phyloP scores from a whole-genome alignment of 2,797 vertebrate genomes.

The Bryconaethiops microstoma region DNA sequence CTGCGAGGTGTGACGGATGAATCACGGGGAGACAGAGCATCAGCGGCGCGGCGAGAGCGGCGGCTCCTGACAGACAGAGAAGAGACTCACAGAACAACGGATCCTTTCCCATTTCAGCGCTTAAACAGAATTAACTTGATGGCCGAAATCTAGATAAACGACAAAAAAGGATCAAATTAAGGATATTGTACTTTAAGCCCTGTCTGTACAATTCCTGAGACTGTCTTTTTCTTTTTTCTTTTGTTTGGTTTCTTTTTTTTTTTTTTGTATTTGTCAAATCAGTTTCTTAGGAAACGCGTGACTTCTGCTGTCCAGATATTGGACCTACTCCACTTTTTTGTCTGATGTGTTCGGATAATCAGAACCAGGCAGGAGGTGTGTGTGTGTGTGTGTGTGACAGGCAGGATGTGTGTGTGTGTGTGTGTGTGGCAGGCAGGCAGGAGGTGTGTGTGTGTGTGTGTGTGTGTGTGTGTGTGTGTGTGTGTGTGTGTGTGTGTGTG shows the following conservation, averaged over 20 bases:
- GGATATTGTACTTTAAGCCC: slow-evolving; percentile 54
- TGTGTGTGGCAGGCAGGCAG: not conserved
- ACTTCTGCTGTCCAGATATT: slow-evolving; percentile 87
- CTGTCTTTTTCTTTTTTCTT: slow-evolving; percentile 59
- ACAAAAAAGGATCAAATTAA: slow-evolving; percentile 32
- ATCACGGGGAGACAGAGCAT: slow-evolving; percentile 30
- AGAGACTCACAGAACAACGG: not conserved
- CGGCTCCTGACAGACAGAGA: slow-evolving; percentile 2
- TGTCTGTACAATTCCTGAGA: slow-evolving; percentile 84
- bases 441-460: no score
- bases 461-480: no score
- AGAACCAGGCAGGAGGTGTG: slow-evolving; percentile 56
- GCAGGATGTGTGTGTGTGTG: not conserved
- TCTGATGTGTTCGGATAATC: slow-evolving; percentile 50
- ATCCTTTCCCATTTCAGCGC: slow-evolving; percentile 7
- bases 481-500: slow-evolving; percentile 8
- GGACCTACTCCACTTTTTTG: slow-evolving; percentile 83
- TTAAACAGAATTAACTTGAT: slow-evolving; percentile 16
- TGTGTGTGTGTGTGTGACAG: slow-evolving; percentile 17
- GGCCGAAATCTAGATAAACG: not conserved
- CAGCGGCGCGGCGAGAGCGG: not conserved
- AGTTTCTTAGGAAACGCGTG: slow-evolving; percentile 97
- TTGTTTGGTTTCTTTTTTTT: not conserved
- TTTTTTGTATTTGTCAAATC: slow-evolving; percentile 70
- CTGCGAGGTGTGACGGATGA: slow-evolving; percentile 51